phyloP scores from a whole-genome alignment of 1,140 invertebrate genomes.

The Gryllus bimaculatus region DNA sequence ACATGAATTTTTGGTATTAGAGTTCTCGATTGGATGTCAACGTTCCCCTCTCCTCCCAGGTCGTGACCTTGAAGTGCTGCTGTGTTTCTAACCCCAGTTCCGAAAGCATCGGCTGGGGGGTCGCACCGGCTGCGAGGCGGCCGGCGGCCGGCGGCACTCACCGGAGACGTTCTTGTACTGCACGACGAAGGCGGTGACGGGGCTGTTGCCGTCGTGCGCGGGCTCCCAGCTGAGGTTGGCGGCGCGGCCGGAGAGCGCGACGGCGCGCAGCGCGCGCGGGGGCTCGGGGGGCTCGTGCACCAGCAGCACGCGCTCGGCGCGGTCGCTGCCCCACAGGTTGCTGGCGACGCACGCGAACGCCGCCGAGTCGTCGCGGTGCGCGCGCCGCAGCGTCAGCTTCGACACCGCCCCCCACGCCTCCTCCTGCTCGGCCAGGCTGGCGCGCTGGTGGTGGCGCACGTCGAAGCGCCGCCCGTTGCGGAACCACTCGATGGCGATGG shows the following conservation, averaged over 20 bases:
- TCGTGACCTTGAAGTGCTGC: no score
- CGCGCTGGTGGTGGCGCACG: constrained; percentile 25
- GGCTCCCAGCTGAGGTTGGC: constrained; percentile 25
- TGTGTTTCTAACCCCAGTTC: no score
- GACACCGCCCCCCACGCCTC: constrained; percentile 31
- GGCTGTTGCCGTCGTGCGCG: constrained; percentile 33
- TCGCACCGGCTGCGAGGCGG: no score
- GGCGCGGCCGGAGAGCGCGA: constrained; percentile 26
- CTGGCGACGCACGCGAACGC: constrained; percentile 41
- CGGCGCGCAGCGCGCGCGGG: constrained; percentile 24
- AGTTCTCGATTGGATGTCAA: no score
- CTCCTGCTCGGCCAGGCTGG: constrained; percentile 40
- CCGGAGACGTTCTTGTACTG: constrained; percentile 28
- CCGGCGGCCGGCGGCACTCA: not conserved
- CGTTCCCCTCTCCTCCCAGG: no score
- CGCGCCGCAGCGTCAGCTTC: constrained; percentile 35
- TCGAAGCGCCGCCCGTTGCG: constrained; percentile 30
- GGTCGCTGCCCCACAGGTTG: constrained; percentile 42
- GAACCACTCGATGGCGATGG: constrained; percentile 67
- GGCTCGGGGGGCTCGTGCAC: constrained; percentile 34
- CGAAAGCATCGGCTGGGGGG: no score
- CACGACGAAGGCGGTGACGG: constrained; percentile 31
- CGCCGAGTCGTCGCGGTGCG: constrained; percentile 38
- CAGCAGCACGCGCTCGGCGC: constrained; percentile 34
- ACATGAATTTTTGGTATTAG: no score